Conservation (phyloP, 2,797 vertebrate genomes). For the Echiichthys vipera region DNA sequence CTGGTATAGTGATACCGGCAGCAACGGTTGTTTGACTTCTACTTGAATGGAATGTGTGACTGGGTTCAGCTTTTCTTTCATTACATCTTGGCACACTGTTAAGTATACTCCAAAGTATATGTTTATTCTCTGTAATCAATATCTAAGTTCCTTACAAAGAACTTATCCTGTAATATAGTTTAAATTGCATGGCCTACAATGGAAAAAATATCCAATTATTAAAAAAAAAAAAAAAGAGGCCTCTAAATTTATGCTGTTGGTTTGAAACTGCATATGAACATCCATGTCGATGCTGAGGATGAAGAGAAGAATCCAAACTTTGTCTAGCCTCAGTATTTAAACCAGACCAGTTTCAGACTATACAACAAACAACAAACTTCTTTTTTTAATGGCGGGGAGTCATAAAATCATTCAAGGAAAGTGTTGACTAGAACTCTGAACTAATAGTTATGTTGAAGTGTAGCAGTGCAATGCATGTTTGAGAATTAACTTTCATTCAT, state of each 20-base stretch:
- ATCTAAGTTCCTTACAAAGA: not conserved
- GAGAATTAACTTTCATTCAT: not conserved
- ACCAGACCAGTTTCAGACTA: not conserved
- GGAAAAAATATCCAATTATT: not conserved
- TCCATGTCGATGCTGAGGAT: not conserved
- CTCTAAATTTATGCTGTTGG: not conserved
- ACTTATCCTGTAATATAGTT: not conserved
- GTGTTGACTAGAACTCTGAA: not conserved
- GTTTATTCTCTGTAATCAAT: not conserved
- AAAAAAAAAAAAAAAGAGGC: not conserved
- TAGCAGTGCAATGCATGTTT: not conserved
- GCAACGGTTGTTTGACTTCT: constrained; percentile 15
- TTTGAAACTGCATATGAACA: not conserved
- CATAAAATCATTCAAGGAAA: not conserved
- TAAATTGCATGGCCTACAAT: not conserved
- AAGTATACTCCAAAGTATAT: not conserved
- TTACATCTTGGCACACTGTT: not conserved
- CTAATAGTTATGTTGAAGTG: not conserved
- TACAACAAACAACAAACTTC: not conserved
- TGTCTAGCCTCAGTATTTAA: not conserved
- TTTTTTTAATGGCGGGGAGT: not conserved
- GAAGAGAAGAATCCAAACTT: not conserved
- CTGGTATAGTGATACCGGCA: constrained; percentile 4
- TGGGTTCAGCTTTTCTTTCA: constrained; percentile 6
- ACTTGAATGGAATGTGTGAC: not conserved